Conservation (phyloP, 2,888 invertebrate genomes). For the Phytoseiulus persimilis region DNA sequence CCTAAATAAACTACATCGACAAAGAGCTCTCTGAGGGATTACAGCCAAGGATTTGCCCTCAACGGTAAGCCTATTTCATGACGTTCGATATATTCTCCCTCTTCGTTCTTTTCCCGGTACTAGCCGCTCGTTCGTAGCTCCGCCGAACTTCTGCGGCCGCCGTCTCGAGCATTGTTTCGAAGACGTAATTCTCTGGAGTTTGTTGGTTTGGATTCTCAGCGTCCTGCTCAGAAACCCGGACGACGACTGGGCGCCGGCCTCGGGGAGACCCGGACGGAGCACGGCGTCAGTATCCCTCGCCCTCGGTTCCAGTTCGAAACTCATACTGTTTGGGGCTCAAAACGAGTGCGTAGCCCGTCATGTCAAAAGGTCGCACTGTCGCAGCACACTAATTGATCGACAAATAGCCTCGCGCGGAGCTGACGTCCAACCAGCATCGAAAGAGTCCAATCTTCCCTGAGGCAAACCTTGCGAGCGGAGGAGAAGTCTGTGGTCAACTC, state of each 20-base stretch:
- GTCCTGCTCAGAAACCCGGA: background rate
- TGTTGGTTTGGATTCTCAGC: background rate
- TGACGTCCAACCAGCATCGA: background rate
- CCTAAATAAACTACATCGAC: slow-evolving; percentile 38
- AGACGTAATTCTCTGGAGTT: background rate
- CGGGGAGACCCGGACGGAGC: no score
- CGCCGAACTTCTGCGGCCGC: background rate
- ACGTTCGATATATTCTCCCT: slow-evolving; percentile 36
- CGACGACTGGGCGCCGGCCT: background rate
- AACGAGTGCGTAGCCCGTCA: background rate
- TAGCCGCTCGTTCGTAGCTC: background rate
- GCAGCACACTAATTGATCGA: background rate
- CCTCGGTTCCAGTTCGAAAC: background rate
- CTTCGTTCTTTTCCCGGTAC: background rate
- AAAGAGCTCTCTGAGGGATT: slow-evolving; percentile 37
- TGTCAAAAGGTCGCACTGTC: background rate
- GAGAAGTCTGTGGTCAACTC: slow-evolving; percentile 29
- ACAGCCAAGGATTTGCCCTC: slow-evolving; percentile 32
- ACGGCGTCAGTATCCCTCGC: no score
- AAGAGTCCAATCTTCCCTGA: background rate
- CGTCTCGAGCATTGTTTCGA: background rate
- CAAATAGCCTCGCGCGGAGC: background rate
- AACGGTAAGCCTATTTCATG: slow-evolving; percentile 39
- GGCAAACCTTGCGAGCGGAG: background rate
- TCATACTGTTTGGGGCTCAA: background rate